Conservation (phyloP, 2,797 vertebrate genomes). For the Eulemur coronatus region DNA sequence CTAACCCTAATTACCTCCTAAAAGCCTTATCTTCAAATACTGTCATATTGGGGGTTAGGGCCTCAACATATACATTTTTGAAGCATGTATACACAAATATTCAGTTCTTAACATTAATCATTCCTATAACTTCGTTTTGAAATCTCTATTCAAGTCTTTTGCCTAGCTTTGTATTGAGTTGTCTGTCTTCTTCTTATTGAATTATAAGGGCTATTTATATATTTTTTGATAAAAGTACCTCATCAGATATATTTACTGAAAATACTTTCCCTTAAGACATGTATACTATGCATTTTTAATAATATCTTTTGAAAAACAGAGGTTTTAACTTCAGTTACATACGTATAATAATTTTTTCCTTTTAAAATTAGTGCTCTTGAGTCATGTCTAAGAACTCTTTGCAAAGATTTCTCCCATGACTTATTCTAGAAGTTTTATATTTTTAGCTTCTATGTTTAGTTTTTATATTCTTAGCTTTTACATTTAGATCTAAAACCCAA, state of each 20-base stretch:
- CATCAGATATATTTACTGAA: slow-evolving; percentile 5
- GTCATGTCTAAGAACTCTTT: background rate
- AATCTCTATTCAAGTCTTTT: background rate
- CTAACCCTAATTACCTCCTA: background rate
- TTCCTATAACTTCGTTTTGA: background rate
- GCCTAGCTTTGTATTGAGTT: background rate
- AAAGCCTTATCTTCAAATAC: background rate
- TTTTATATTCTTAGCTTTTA: slow-evolving; percentile 5
- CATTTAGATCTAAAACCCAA: background rate
- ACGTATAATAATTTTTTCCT: background rate
- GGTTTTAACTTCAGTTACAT: background rate
- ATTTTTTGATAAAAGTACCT: background rate
- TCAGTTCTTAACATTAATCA: background rate
- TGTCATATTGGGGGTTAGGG: background rate
- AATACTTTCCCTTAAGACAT: background rate
- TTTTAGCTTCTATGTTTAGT: background rate
- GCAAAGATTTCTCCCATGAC: background rate
- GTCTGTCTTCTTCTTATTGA: background rate
- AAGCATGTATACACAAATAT: background rate
- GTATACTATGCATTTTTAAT: background rate
- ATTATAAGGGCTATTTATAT: background rate
- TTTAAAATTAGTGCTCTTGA: slow-evolving; percentile 7
- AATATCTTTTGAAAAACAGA: background rate
- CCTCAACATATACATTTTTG: background rate
- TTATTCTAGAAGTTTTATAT: background rate